phyloP scores from a whole-genome alignment of 2,113 vertebrate species.

The Epinephelus lanceolatus region DNA sequence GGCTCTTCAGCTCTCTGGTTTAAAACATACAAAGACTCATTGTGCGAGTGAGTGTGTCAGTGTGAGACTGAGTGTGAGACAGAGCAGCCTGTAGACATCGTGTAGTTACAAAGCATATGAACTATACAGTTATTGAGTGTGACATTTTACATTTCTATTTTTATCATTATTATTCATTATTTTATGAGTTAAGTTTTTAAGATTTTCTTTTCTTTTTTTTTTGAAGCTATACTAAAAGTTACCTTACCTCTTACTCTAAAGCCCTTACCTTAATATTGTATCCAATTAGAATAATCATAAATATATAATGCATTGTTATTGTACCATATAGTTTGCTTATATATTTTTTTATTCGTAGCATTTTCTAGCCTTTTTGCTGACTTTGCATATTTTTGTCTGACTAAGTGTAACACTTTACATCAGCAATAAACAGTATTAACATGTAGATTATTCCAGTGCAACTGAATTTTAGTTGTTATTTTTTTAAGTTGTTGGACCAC shows the following conservation, averaged over 20 bases:
- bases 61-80: not conserved
- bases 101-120: not conserved
- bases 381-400: not conserved
- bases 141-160: not conserved
- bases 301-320: not conserved
- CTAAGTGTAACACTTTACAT: not conserved
- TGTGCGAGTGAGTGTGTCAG: not conserved
- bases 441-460: not conserved
- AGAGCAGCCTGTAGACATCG: constrained; percentile 3
- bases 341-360: not conserved
- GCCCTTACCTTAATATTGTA: not conserved
- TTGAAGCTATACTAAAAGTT: not conserved
- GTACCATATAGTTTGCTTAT: not conserved
- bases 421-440: not conserved
- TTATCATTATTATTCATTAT: not conserved
- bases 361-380: not conserved
- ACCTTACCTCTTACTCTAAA: not conserved
- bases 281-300: not conserved
- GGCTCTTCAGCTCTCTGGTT: not conserved
- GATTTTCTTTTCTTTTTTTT: not conserved
- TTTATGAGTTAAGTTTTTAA: not conserved
- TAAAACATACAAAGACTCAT: constrained; percentile 11
- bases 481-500: not conserved
- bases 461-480: not conserved
- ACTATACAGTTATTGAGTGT: not conserved